A percentile compares a stretch with the other conserved stretches of the same genome.
Evolutionary conservation across 2,113 vertebrate species (phyloP).

Genomic region (Caretta caretta): DNA sequence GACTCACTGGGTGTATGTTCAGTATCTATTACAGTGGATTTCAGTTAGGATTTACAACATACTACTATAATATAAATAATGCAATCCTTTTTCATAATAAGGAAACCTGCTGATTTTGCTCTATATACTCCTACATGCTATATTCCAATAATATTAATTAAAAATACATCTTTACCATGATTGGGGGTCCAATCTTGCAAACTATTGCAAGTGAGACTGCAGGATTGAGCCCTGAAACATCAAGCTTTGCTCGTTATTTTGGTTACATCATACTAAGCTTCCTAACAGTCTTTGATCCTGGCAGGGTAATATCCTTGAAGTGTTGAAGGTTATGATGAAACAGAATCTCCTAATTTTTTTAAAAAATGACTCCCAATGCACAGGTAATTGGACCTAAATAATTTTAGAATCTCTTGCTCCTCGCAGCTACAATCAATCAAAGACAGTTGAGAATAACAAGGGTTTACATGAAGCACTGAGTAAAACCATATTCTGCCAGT

Average conservation of each 20-base stretch:
- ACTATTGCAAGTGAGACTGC: background rate
- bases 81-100: background rate
- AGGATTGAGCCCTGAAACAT: background rate
- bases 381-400: slow-evolving; percentile 64
- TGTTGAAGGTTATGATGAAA: slow-evolving; percentile 49
- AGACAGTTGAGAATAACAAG: background rate
- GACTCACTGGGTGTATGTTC: background rate
- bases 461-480: background rate
- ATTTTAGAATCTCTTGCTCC: slow-evolving; percentile 34
- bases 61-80: background rate
- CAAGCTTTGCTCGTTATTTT: slow-evolving; percentile 31
- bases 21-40: background rate
- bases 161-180: background rate
- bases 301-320: slow-evolving; percentile 2
- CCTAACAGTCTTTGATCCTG: slow-evolving; percentile 56
- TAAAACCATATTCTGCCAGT: slow-evolving; percentile 35
- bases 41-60: accelerated
- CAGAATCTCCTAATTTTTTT: slow-evolving; percentile 46
- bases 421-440: slow-evolving; percentile 46
- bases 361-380: slow-evolving; percentile 35
- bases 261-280: background rate
- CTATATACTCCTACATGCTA: background rate
- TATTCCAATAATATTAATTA: background rate
- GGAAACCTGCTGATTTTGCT: background rate
- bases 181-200: background rate